Conservation (phyloP, 2,113 vertebrate species). For the Trinectes maculatus region DNA sequence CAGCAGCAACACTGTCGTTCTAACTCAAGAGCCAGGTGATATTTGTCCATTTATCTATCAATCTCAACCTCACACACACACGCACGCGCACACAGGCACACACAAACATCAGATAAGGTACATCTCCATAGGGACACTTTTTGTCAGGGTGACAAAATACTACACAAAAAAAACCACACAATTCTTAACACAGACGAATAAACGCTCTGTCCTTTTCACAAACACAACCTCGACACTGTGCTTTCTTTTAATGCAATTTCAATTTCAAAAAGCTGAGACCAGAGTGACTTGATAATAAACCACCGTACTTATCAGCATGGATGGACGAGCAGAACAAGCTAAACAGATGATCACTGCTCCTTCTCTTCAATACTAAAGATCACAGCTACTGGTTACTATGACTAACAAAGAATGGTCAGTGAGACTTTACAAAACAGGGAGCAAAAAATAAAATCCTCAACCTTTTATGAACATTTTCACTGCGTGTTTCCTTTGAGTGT, state of each 20-base stretch:
- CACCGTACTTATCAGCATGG: neutral
- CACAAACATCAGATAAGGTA: slow-evolving; percentile 18
- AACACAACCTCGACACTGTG: neutral
- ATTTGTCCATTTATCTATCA: slow-evolving; percentile 30
- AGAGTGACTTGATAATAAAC: neutral
- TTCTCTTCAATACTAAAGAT: no score
- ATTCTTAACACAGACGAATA: neutral
- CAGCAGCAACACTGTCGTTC: slow-evolving; percentile 40
- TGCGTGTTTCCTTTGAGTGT: no score
- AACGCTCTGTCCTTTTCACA: neutral
- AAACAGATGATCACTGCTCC: no score
- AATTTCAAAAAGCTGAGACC: neutral
- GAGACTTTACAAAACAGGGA: no score
- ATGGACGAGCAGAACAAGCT: neutral
- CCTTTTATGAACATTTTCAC: no score
- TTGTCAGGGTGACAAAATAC: slow-evolving; percentile 8
- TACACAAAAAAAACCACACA: slow-evolving; percentile 4
- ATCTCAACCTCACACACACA: slow-evolving; percentile 11
- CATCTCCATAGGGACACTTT: neutral
- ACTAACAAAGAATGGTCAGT: no score
- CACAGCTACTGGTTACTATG: no score
- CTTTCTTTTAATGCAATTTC: neutral
- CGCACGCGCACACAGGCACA: neutral
- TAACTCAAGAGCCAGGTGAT: slow-evolving; percentile 33
- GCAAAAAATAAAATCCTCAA: no score